Base-by-base conservation (phyloP, 2,888 invertebrate species). In the Oxytorus armatus region DNA sequence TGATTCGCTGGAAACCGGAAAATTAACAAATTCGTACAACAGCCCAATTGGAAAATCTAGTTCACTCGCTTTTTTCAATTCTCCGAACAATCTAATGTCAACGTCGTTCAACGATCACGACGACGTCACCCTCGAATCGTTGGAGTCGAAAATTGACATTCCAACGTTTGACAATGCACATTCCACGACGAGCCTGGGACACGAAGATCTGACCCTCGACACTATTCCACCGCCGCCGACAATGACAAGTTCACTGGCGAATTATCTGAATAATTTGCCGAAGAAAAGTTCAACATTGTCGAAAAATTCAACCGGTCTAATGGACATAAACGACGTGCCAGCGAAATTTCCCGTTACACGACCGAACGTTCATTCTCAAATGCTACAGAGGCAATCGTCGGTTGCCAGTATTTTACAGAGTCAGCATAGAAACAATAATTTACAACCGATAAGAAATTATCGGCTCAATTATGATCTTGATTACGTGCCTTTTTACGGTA, bases 381-480 rank as follows among this genome's bases (percentile, higher is more conserved):
- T 89, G 18, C 77, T 90, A 29, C 89, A 88, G 10, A 88, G 86
- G 49, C 90, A 89, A 77, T 90, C 87, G 42, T 90, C 90, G 14
- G 85, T 89, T 16, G 88, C 90, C 1, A 90, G 87, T 44, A 89
- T 91, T 65, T 74, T 89, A n/a, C 90, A 90, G 78, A 87, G 83
- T 73, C 88, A 88, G 18, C 82, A 83, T 25, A 86, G 86, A 39
- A 86, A 82, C 18, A 86, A 85, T 65, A 86, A 85, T 81, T 82
- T 86, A 55, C 86, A 88, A 21, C 86, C 90, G 5, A 87, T 89
- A 1, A 87, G 86, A 63, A 89, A 87, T 55, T 90, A 91, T 77
- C 88, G 89, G 77, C 82, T 91, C 18, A 90, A 90, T 82, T 91
- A 91, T 72, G 92, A 91, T 75, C 84, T 91, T 25, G 89, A 90